phyloP scores from a whole-genome alignment of 2,797 vertebrate species.

The Molossus alvarezi region DNA sequence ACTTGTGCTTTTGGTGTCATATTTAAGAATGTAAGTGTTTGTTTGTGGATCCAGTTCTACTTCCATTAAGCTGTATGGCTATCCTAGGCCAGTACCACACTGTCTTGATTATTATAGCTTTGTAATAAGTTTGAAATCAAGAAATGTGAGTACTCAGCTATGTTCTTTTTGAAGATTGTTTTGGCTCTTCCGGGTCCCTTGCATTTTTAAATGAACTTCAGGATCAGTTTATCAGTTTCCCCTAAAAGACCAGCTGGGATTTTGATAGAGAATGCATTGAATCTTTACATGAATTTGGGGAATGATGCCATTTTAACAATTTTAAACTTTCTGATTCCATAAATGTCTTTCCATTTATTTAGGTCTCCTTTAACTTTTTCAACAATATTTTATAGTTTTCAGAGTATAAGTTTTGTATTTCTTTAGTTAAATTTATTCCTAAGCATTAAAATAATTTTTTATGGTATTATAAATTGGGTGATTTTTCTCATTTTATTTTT shows the following conservation, averaged over 20 bases:
- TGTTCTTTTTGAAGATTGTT: background rate
- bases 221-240: background rate
- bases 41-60: background rate
- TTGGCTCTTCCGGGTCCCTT: background rate
- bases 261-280: background rate
- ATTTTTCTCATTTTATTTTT: slow-evolving; percentile 50
- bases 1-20: background rate
- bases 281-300: slow-evolving; percentile 21
- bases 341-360: background rate
- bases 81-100: background rate
- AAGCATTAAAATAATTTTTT: slow-evolving; percentile 7
- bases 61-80: background rate
- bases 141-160: background rate
- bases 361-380: background rate
- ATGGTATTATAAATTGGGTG: slow-evolving; percentile 16
- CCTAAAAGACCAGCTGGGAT: background rate
- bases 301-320: background rate
- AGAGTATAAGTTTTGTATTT: background rate
- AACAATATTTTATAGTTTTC: background rate
- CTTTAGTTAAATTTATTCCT: background rate
- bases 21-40: background rate
- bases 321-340: background rate
- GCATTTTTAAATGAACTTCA: slow-evolving; percentile 13
- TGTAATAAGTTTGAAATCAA: slow-evolving; percentile 15
- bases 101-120: background rate